Base-by-base conservation (phyloP, 1,140 invertebrate genomes). In the Aporrectodea caliginosa region DNA sequence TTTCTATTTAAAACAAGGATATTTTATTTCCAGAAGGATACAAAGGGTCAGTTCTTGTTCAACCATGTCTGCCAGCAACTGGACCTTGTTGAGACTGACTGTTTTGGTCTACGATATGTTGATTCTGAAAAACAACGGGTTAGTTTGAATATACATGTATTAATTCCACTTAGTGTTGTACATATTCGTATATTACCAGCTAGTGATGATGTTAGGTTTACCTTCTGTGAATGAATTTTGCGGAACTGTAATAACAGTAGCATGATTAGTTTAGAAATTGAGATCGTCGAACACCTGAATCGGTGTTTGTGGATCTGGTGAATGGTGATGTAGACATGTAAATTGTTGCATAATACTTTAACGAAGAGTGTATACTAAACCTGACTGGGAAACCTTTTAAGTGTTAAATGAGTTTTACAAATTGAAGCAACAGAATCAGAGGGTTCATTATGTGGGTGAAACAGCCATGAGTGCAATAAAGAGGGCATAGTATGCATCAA, bases 31-130 rank as follows among this genome's bases (percentile, higher is more conserved):
- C 89, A 98, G 96, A 92, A 93, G 83, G 93, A 95, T 86, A 93
- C 96, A 85, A 95, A 96, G 89, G 97, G 96, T 79, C 95, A 94
- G 88, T 94, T 93, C 89, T 91, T 99, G 77, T 89, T 98, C 85
- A 96, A 98, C 86, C 93, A 94, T 90, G 93, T 98, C 78, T 98
- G 96, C 88, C 92, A 94, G 83, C 93, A 96, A 85, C 90, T 98
- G 79, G 95, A 97, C 89, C 92, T 98, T 81, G 91, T 95, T 81
- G 97, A 98, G 90, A 97, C 94, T 84, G 97, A 98, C 89, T 98
- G 98, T 89, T 98, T 98, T 90, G 97, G 97, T 6, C 91, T 99
- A 31, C 91, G 96, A 81, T 98, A 94, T 92, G 95, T 98, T 58
- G 96, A 98, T 90, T 88, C 92, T 35, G 92, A 92, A 83, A 96